Conservation (phyloP, 2,797 vertebrate genomes). For the Nasua narica region DNA sequence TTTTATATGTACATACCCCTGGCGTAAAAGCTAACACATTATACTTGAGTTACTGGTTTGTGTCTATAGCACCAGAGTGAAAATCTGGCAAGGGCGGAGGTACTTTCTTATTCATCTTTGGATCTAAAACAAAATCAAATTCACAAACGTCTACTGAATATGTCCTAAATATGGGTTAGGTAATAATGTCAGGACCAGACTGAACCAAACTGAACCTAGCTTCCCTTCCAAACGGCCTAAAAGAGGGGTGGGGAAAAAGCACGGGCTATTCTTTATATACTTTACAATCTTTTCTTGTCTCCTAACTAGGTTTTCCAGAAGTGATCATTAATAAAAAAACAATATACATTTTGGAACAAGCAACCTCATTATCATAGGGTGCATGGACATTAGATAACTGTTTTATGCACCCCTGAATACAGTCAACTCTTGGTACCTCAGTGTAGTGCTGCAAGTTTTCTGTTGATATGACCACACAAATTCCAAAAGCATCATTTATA, state of each 20-base stretch:
- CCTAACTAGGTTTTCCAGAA: neutral
- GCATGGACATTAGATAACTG: neutral
- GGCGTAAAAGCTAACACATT: neutral
- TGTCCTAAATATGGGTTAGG: neutral
- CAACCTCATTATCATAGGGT: neutral
- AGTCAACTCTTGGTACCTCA: neutral
- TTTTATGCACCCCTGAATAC: neutral
- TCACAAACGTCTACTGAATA: neutral
- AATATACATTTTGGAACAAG: neutral
- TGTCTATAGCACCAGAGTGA: neutral
- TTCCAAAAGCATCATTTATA: neutral
- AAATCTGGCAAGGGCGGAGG: neutral
- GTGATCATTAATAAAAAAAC: neutral
- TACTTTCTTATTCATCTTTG: neutral
- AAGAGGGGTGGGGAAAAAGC: neutral
- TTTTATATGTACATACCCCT: neutral
- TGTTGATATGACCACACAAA: neutral
- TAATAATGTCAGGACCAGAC: neutral
- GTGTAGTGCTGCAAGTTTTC: neutral
- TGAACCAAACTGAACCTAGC: neutral
- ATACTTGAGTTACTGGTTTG: neutral
- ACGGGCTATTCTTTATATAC: neutral
- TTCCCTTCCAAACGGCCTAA: neutral
- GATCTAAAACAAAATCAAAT: slow-evolving; percentile 26
- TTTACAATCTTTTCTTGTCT: neutral